phyloP scores from a whole-genome alignment of 2,797 vertebrate genomes.

The Myotis myotis region DNA sequence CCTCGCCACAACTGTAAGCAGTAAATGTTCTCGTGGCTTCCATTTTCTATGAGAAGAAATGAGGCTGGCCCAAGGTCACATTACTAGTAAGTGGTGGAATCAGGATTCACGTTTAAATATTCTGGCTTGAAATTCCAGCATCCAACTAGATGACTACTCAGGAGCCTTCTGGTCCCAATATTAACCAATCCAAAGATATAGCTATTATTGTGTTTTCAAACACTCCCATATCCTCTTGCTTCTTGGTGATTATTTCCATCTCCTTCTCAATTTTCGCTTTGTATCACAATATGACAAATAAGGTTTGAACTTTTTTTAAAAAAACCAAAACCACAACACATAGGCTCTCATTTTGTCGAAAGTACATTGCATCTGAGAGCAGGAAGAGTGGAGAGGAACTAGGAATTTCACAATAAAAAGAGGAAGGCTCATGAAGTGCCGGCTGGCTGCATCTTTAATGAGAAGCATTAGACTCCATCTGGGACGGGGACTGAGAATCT shows the following conservation, averaged over 20 bases:
- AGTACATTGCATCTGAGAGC: constrained; percentile 25
- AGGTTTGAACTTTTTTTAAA: not conserved
- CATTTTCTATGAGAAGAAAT: not conserved
- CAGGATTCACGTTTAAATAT: not conserved
- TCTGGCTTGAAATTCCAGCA: constrained; percentile 4
- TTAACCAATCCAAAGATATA: not conserved
- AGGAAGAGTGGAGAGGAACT: not conserved
- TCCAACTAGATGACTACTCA: not conserved
- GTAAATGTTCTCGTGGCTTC: not conserved
- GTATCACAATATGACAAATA: not conserved
- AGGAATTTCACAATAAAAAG: constrained; percentile 40
- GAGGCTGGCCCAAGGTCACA: not conserved
- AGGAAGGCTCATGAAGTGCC: not conserved
- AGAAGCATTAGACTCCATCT: constrained; percentile 8
- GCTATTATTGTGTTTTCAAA: not conserved
- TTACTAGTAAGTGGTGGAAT: not conserved
- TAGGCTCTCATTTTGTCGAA: not conserved
- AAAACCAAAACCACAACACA: not conserved
- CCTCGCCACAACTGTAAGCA: not conserved
- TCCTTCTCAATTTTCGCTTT: constrained; percentile 2
- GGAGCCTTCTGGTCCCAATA: not conserved
- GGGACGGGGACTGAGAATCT: not conserved
- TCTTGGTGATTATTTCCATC: not conserved
- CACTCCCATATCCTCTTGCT: not conserved
- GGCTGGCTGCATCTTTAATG: constrained; percentile 37